These are phyloP conservation scores for Dichetophora obliterata DNA, from an alignment of 2,888 invertebrate genomes.

Conservation along the genomic window DNA sequence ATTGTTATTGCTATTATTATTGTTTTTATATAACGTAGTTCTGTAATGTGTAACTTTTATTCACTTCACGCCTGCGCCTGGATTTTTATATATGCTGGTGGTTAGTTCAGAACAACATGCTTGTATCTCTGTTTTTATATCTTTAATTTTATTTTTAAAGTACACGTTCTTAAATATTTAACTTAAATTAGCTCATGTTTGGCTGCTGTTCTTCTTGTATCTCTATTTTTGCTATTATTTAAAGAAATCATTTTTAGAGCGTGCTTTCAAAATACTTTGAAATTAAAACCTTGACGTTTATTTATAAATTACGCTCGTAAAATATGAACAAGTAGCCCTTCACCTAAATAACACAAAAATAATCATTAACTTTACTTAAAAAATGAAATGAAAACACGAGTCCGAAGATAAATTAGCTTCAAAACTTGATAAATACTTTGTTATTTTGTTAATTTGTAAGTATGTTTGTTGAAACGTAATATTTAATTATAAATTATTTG, in stretches of 20 bases:
- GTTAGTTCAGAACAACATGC: neutral
- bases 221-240: neutral
- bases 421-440: slow-evolving; percentile 15
- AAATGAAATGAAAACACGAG: neutral
- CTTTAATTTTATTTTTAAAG: neutral
- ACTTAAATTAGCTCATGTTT: no score
- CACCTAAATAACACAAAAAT: neutral
- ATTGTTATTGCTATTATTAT: neutral
- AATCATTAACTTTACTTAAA: neutral
- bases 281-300: no score
- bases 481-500: slow-evolving; percentile 7
- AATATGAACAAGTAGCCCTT: no score
- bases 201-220: no score
- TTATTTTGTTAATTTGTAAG: neutral
- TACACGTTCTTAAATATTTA: neutral
- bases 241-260: neutral
- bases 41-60: neutral
- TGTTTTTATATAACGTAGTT: neutral
- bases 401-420: slow-evolving; percentile 16
- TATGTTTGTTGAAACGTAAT: neutral
- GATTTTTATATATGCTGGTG: neutral
- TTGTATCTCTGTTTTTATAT: neutral
- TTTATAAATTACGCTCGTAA: neutral
- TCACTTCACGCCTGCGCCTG: slow-evolving; percentile 3
- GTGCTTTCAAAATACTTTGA: neutral